Evolutionary conservation across 2,113 vertebrate species (phyloP), one percentile per base, ranked within the genome.

Genomic region (Microcebus ravelobensis): DNA sequence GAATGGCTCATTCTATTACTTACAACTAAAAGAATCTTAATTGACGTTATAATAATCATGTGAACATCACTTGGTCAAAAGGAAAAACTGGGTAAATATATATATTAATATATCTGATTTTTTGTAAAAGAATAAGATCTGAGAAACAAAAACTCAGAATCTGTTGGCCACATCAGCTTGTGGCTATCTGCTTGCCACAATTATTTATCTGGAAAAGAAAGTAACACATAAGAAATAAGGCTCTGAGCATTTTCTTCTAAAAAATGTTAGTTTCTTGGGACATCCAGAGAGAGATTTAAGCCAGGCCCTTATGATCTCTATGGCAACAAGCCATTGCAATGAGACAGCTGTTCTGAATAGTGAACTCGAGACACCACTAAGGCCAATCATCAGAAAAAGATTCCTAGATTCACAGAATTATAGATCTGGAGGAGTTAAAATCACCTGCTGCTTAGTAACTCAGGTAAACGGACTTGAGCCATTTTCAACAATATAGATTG

Each of bases 111-210:
- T 48, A 73, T 79, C 8, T 83, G 45, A 87, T 67, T 77, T 76
- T 74, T 65, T 76, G 0, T 3, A 67, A 88, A 57, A 80, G 27
- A 39, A 42, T 8, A 67, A 50, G 11, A 50, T 87, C 42, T 70
- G 39, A 70, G 61, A 93, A 79, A 81, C n/a, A 68, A 94, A 93
- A 95, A 84, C 18, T 74, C n/a, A 55, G 39, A 70, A 67, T 89
- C 50, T 83, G 14, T 34, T 88, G 87, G 27, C 59, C 13, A 57
- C 48, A 15, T 67, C 18, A 93, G 20, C 14, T 82, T 63, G 25
- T 68, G 59, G 80, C 63, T 89, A n/a, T 42, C 25, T 42, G 15
- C 63, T 57, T 83, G 63, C 36, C 39, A 61, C n/a, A 71, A 25
- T 29, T 61, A 15, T 45, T 27, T 36, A 27, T 81, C 65, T 61